Percentiles rank a stretch among this genome's conserved stretches.
Conservation (phyloP, 92 coral and sea anemone genomes). For the Muricea muricata region DNA sequence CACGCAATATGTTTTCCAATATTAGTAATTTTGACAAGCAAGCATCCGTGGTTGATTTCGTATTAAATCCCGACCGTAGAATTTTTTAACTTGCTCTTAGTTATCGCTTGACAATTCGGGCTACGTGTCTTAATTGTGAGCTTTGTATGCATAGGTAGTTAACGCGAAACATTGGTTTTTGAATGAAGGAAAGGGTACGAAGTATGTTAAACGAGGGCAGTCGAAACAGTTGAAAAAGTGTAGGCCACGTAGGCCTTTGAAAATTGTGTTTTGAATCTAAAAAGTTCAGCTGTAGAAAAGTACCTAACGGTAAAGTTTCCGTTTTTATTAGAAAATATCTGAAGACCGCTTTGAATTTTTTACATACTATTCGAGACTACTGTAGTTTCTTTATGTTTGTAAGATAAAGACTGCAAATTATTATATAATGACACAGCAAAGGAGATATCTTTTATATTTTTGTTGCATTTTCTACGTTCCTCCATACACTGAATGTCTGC, state of each 20-base stretch:
- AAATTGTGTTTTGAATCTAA: neutral
- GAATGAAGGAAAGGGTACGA: too few relatives aligned
- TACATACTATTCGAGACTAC: too few relatives aligned
- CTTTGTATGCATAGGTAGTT: too few relatives aligned
- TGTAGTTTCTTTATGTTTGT: too few relatives aligned
- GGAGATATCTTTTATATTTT: too few relatives aligned
- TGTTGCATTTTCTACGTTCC: too few relatives aligned
- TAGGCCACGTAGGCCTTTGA: too few relatives aligned
- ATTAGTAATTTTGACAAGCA: neutral
- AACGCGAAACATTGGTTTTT: neutral
- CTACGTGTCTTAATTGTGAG: neutral
- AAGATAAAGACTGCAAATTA: too few relatives aligned
- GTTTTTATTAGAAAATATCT: neutral
- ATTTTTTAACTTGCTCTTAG: neutral
- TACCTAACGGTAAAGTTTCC: neutral
- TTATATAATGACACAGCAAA: too few relatives aligned
- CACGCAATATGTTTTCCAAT: neutral
- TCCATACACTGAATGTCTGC: neutral
- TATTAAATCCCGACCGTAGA: constrained; percentile 28
- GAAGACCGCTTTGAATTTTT: neutral
- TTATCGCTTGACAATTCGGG: neutral
- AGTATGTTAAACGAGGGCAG: too few relatives aligned
- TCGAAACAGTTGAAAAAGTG: too few relatives aligned
- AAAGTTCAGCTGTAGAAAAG: neutral
- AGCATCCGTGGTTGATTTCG: neutral